A percentile compares a stretch with the other conserved stretches of the same genome.
Evolutionary conservation across 2,113 vertebrate genomes (phyloP).

Genomic region (Clarias gariepinus): DNA sequence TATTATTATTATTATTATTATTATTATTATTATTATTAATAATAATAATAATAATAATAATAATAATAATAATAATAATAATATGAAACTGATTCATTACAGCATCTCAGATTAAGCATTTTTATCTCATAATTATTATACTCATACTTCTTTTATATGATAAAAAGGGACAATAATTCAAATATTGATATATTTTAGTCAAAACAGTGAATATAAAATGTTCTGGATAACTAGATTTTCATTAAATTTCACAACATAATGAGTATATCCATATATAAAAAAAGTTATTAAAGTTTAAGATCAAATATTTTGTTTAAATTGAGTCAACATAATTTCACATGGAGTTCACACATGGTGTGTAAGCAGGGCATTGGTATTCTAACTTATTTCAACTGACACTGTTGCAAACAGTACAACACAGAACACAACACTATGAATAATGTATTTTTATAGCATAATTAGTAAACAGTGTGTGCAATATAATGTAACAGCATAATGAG

Average conservation of each 20-base stretch:
- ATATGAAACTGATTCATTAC: neutral
- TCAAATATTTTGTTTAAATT: too few relatives aligned
- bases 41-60: neutral
- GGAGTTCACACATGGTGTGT: neutral
- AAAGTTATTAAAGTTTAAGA: too few relatives aligned
- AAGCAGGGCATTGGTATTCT: neutral
- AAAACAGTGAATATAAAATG: slow-evolving; percentile 18
- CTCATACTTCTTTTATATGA: neutral
- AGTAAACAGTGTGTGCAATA: neutral
- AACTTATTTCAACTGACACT: neutral
- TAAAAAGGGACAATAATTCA: too few relatives aligned
- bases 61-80: neutral
- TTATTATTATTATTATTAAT: too few relatives aligned
- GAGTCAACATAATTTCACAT: neutral
- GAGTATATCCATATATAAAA: neutral
- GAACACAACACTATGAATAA: neutral
- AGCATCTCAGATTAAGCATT: neutral
- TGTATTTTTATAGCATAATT: neutral
- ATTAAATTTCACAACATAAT: neutral
- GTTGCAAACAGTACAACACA: neutral
- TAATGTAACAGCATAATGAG: neutral
- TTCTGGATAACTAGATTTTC: neutral
- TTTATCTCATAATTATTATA: neutral
- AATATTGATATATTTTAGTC: neutral
- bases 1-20: too few relatives aligned